Evolutionary conservation across 2,888 invertebrate genomes (phyloP).

Genomic region (Plagodis dolabraria): DNA sequence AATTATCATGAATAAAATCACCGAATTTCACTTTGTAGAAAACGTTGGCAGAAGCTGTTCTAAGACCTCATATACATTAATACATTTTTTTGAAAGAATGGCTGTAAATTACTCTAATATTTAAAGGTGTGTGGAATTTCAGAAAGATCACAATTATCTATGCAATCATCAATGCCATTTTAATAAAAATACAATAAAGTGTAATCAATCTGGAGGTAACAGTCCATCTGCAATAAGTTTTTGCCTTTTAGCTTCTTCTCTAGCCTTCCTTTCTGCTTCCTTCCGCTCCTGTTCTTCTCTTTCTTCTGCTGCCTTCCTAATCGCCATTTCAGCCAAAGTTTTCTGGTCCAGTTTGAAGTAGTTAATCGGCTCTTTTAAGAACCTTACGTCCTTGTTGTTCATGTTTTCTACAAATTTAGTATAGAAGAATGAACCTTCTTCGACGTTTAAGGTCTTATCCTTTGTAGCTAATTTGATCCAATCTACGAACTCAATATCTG

Average conservation of each 20-base stretch:
- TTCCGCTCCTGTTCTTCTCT: slow-evolving; percentile 62
- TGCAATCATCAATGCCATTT: too few relatives aligned
- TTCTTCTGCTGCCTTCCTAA: slow-evolving; percentile 70
- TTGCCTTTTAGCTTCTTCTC: slow-evolving; percentile 67
- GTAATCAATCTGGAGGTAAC: slow-evolving; percentile 38
- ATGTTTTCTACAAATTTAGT: slow-evolving; percentile 74
- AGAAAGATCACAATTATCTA: too few relatives aligned
- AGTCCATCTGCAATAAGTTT: slow-evolving; percentile 71
- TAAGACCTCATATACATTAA: too few relatives aligned
- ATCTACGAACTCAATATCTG: slow-evolving; percentile 69
- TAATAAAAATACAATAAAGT: background rate
- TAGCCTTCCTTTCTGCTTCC: slow-evolving; percentile 62
- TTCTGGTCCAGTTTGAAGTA: slow-evolving; percentile 78
- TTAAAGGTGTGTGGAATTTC: too few relatives aligned
- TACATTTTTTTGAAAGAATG: too few relatives aligned
- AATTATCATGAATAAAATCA: too few relatives aligned
- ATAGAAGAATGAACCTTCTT: slow-evolving; percentile 62
- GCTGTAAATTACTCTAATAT: too few relatives aligned
- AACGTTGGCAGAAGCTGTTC: too few relatives aligned
- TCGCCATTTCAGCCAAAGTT: slow-evolving; percentile 72
- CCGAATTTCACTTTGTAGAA: too few relatives aligned
- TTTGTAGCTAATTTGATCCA: slow-evolving; percentile 63
- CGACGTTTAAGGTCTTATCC: slow-evolving; percentile 64
- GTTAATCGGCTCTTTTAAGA: slow-evolving; percentile 71
- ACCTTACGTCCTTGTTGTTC: slow-evolving; percentile 68